Evolutionary conservation across 2,113 vertebrate species (phyloP).

Genomic region (Pelecanus crispus): DNA sequence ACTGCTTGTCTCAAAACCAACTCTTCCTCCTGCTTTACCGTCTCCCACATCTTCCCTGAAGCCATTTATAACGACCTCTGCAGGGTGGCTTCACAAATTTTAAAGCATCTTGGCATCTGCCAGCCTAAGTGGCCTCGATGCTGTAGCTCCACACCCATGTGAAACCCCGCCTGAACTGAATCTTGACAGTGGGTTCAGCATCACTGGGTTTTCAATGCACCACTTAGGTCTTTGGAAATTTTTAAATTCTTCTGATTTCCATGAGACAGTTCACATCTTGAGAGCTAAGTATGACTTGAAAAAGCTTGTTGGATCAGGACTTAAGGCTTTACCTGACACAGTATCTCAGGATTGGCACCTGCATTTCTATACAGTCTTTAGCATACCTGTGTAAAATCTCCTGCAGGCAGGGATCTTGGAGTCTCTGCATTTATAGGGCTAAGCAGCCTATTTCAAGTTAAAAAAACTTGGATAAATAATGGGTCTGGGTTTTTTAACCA

Average conservation of each 20-base stretch:
- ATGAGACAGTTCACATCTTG: not conserved
- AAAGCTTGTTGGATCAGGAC: not conserved
- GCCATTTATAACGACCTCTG: not conserved
- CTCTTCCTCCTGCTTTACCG: not conserved
- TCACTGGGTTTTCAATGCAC: not conserved
- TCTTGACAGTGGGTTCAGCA: not conserved
- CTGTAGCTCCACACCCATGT: not conserved
- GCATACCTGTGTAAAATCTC: not conserved
- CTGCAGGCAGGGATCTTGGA: not conserved
- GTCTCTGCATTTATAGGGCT: not conserved
- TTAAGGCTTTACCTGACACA: not conserved
- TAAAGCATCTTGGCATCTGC: not conserved
- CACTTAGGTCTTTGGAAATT: not conserved
- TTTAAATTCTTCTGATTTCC: not conserved
- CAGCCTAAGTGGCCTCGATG: not conserved
- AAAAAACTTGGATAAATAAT: not conserved
- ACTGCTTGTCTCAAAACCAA: not conserved
- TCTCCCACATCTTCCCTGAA: not conserved
- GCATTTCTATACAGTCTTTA: not conserved
- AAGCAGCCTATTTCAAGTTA: not conserved
- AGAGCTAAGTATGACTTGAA: not conserved
- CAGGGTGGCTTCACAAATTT: not conserved
- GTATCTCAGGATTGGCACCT: not conserved
- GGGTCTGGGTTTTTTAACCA: conserved; percentile 9
- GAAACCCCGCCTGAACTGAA: not conserved